Percentiles rank a stretch among this genome's conserved stretches.
phyloP scores from a whole-genome alignment of 2,113 vertebrate genomes.

The Parotia lawesii region DNA sequence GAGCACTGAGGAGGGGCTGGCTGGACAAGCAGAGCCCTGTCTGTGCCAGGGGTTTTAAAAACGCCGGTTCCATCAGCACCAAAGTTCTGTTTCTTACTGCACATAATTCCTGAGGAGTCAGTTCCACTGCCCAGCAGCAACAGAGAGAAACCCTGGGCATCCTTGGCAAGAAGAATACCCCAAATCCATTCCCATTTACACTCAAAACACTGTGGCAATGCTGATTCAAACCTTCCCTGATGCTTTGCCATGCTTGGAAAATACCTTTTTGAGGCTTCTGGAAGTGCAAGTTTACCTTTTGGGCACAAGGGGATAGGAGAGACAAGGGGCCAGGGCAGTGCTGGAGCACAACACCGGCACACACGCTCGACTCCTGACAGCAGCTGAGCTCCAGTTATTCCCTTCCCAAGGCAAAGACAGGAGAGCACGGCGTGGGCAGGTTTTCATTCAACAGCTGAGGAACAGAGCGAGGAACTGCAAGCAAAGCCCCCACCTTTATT shows the following conservation, averaged over 20 bases:
- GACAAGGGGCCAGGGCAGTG: background rate
- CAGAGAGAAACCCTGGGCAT: background rate
- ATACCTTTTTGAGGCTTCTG: background rate
- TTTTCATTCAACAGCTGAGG: constrained; percentile 20
- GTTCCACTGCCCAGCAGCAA: background rate
- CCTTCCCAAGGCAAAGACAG: background rate
- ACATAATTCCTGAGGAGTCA: background rate
- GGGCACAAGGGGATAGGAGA: background rate
- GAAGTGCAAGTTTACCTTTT: background rate
- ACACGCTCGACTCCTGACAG: rapidly evolving
- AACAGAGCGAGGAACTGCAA: background rate
- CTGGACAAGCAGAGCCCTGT: background rate
- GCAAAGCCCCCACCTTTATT: constrained; percentile 19
- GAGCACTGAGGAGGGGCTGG: background rate
- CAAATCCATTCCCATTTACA: background rate
- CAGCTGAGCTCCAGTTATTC: background rate
- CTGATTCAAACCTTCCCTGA: background rate
- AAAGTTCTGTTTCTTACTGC: background rate
- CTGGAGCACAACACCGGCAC: background rate
- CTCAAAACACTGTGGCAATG: background rate
- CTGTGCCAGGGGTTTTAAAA: background rate
- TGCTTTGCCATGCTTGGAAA: background rate
- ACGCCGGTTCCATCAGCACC: background rate
- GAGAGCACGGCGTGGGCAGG: background rate
- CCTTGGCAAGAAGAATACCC: background rate